Evolutionary conservation across 2,888 invertebrate species (phyloP).

Genomic region (Plusia festucae): DNA sequence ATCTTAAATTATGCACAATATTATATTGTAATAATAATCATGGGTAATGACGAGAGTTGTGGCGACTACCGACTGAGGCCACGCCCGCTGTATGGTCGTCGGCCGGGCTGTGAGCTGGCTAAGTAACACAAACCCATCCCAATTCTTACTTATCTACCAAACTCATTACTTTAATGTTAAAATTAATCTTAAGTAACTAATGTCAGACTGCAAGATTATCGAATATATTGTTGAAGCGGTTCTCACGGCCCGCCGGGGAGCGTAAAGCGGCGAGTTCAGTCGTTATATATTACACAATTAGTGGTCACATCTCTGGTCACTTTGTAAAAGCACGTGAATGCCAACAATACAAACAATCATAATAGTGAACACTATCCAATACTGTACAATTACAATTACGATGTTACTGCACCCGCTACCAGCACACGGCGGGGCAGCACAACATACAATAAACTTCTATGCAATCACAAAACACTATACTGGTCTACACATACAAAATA

Average conservation of each 20-base stretch:
- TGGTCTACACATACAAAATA: background rate
- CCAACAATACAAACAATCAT: conserved; percentile 48
- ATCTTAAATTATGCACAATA: conserved; percentile 44
- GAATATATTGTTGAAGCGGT: background rate
- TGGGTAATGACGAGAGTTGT: conserved; percentile 49
- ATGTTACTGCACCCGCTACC: conserved; percentile 10
- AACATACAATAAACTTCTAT: conserved; percentile 29
- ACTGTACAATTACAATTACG: conserved; percentile 33
- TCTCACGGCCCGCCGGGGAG: conserved; percentile 7
- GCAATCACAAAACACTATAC: conserved; percentile 34
- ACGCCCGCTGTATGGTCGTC: background rate
- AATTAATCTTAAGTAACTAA: background rate
- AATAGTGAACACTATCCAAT: conserved; percentile 34
- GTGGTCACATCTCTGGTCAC: conserved; percentile 47
- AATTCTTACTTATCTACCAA: background rate
- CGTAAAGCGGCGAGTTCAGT: conserved; percentile 24
- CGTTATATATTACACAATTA: conserved; percentile 53
- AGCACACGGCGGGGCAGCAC: conserved; percentile 17
- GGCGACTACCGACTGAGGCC: conserved; percentile 49
- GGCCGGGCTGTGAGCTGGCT: background rate
- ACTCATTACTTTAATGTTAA: background rate
- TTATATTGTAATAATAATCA: conserved; percentile 45
- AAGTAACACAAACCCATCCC: background rate
- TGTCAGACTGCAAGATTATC: background rate
- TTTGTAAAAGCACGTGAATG: conserved; percentile 60